phyloP scores from a whole-genome alignment of 2,113 vertebrate species.

The Drymodes brunneopygia region DNA sequence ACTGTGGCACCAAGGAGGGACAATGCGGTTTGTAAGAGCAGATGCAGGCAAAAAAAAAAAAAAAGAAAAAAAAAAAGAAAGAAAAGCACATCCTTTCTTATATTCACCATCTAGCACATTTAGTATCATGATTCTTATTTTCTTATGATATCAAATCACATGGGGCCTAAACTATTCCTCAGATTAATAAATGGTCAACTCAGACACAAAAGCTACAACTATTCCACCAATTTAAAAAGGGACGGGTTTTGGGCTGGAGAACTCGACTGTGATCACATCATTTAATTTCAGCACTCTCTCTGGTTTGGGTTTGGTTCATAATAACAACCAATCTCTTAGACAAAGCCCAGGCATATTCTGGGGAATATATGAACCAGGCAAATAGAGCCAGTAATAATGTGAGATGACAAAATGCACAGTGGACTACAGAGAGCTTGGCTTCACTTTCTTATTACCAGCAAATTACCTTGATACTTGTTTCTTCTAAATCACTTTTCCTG shows the following conservation, averaged over 20 bases:
- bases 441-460: background rate
- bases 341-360: background rate
- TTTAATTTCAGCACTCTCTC: background rate
- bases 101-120: background rate
- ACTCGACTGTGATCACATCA: accelerated
- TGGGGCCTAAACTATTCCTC: background rate
- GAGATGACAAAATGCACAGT: background rate
- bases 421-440: background rate
- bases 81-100: background rate
- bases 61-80: background rate
- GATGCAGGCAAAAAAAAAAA: background rate
- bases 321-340: background rate
- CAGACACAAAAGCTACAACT: background rate
- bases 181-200: background rate
- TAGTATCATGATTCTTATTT: background rate
- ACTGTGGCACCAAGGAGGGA: conserved; percentile 23
- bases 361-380: background rate
- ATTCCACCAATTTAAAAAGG: background rate
- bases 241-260: background rate
- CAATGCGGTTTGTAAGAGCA: background rate
- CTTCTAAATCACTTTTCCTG: background rate
- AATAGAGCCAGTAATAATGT: background rate
- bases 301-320: background rate
- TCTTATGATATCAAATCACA: background rate
- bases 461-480: background rate